phyloP scores from a whole-genome alignment of 2,113 vertebrate species.

The Prolemur simus region DNA sequence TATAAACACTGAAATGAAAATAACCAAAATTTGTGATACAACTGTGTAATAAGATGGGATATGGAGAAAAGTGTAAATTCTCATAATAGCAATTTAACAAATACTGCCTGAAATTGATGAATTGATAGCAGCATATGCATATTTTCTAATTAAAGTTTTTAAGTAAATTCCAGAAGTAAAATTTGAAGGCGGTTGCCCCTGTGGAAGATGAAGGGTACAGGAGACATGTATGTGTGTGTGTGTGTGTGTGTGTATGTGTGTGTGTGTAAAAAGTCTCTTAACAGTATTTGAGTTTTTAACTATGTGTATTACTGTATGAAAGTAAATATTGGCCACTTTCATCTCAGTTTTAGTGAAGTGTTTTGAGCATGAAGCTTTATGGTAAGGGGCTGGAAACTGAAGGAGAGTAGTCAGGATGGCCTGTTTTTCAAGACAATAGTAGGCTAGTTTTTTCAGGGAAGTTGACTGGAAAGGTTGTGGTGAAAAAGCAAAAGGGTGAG shows the following conservation, averaged over 20 bases:
- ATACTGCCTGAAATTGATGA: neutral
- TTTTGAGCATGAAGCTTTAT: neutral
- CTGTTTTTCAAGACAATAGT: neutral
- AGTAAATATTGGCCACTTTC: neutral
- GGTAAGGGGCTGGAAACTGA: neutral
- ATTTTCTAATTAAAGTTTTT: neutral
- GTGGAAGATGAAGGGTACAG: neutral
- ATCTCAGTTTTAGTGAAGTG: neutral
- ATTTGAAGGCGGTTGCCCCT: neutral
- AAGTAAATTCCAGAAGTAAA: slow-evolving; percentile 10
- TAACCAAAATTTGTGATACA: neutral
- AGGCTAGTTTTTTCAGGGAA: neutral
- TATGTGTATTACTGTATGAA: neutral
- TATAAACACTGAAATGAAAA: slow-evolving; percentile 31
- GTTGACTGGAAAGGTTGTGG: neutral
- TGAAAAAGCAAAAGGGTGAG: neutral
- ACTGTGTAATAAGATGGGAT: neutral
- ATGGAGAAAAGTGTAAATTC: neutral
- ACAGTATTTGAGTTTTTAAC: neutral
- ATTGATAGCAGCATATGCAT: neutral
- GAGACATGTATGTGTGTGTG: neutral
- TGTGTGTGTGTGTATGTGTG: neutral
- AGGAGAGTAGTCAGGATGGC: neutral
- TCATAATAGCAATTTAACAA: neutral
- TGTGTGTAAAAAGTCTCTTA: neutral